Evolutionary conservation across 2,888 invertebrate species (phyloP).

Genomic region (Ceratothoa steindachneri): DNA sequence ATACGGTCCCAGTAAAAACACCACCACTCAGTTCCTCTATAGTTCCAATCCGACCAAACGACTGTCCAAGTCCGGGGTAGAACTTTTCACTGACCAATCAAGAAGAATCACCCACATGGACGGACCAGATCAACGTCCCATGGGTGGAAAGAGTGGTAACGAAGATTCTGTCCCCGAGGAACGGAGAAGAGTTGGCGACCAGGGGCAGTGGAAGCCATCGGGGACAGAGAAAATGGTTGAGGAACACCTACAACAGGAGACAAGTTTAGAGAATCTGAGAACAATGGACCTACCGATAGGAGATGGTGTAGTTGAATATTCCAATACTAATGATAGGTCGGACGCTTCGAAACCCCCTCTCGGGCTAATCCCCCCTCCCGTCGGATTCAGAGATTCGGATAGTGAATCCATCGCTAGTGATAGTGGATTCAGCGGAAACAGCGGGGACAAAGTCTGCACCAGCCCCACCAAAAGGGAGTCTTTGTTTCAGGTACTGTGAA

Average conservation of each 20-base stretch:
- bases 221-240: background rate
- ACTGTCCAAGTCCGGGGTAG: background rate
- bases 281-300: too few species aligned
- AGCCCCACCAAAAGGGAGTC: too few species aligned
- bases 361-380: conserved; percentile 32
- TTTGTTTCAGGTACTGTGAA: background rate
- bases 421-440: conserved; percentile 45
- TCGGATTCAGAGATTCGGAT: conserved; percentile 27
- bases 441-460: conserved; percentile 39
- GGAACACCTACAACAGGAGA: background rate
- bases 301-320: background rate
- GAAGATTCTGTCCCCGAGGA: conserved; percentile 55
- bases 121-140: conserved; percentile 67
- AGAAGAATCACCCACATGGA: background rate
- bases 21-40: too few species aligned
- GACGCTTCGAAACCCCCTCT: background rate
- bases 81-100: background rate
- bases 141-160: conserved; percentile 80
- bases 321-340: background rate
- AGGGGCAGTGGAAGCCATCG: too few species aligned
- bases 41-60: background rate
- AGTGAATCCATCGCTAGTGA: conserved; percentile 38
- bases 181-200: too few species aligned
- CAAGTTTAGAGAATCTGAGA: background rate
- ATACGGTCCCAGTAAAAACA: background rate